Evolutionary conservation across 2,888 invertebrate species (phyloP), one percentile per base, ranked within the genome.

Genomic region (Keiferia lycopersicella): DNA sequence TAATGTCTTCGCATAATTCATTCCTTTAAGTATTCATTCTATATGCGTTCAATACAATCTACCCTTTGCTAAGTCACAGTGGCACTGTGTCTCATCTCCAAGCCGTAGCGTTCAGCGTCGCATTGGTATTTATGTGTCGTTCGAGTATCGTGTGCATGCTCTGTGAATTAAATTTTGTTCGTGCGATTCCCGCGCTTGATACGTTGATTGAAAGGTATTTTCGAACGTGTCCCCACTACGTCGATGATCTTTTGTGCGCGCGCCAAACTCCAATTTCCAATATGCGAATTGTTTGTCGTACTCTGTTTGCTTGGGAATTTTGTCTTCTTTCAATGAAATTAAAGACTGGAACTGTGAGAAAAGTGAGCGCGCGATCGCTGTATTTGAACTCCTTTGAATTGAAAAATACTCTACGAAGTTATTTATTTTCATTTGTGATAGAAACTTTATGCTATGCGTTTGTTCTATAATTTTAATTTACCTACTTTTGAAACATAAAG

Each of bases 171-270:
- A 82, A 82, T 81, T 80, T 78, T 73, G 78, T 74, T 78, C 78
- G 78, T 80, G 78, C 76, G 73, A 76, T 75, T 73, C 71, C 75
- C 71, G 66, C 75, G 74, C 73, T 73, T 77, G 80, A 81, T 83
- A 78, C 74, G 80, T 81, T 85, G 85, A 86, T 86, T 84, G 86
- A 86, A 83, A 82, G 82, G 76, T 81, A 81, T 83, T 84, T 79
- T 73, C 71, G 77, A 74, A 84, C 81, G 82, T 83, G 82, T 74
- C 53, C n/a, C 41, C 30, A 18, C 11, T 30, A 61, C 63, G 61
- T 61, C 34, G 61, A 62, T 64, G 66, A 64, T 69, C 65, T 67
- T 67, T 66, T 67, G 68, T 66, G 48, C 58, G 64, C 58, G 45
- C 57, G 64, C 61, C 48, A 57, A 64, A 63, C 51, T 53, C 50